Conservation (phyloP, 2,797 vertebrate species). For the Numenius phaeopus region DNA sequence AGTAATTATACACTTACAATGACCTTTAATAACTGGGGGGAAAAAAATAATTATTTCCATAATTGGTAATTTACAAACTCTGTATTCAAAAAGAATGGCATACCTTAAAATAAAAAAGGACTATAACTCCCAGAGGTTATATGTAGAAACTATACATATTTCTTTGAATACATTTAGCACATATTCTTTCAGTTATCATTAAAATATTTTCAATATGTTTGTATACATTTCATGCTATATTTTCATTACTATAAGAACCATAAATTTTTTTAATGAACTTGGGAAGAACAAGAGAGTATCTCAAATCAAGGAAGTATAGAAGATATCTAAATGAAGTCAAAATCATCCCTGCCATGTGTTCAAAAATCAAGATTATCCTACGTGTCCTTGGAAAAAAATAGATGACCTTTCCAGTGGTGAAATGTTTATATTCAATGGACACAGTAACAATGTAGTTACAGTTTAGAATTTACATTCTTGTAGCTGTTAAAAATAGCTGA, state of each 20-base stretch:
- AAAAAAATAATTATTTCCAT: background rate
- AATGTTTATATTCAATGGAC: background rate
- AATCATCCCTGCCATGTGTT: background rate
- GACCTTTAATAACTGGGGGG: background rate
- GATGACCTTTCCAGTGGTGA: background rate
- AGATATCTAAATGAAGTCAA: background rate
- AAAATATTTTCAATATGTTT: background rate
- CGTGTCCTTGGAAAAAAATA: background rate
- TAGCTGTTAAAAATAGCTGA: background rate
- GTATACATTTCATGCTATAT: background rate
- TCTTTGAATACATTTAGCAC: background rate
- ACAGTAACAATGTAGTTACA: background rate
- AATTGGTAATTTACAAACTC: background rate
- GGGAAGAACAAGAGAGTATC: background rate
- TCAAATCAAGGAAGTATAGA: background rate
- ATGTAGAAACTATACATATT: background rate
- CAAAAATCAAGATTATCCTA: background rate
- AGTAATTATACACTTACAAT: background rate
- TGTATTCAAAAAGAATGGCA: background rate
- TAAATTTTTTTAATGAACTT: background rate
- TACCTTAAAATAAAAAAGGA: background rate
- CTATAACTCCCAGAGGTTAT: background rate
- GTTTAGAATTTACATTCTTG: background rate
- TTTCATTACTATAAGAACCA: background rate
- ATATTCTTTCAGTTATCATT: background rate